Percentiles rank a stretch among this genome's conserved stretches.
These are phyloP conservation scores for Nycticorax nycticorax DNA, from an alignment of 2,113 vertebrate species.

Conservation along the genomic window DNA sequence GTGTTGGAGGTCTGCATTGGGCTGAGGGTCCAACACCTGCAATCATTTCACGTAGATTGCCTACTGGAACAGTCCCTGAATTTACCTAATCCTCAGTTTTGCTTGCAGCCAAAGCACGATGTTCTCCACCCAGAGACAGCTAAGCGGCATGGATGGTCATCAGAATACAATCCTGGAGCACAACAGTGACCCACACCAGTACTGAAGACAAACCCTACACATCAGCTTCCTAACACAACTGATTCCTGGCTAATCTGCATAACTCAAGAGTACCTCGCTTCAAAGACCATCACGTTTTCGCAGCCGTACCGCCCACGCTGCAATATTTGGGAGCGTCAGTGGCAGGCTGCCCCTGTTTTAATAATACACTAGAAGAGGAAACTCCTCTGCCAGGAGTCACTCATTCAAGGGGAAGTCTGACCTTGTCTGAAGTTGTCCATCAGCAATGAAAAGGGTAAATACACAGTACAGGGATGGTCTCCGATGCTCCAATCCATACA, in stretches of 20 bases:
- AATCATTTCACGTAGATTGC: accelerated
- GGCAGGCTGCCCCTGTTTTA: not conserved
- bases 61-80: not conserved
- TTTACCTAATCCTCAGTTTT: not conserved
- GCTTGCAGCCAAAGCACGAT: not conserved
- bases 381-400: not conserved
- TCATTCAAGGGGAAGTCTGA: not conserved
- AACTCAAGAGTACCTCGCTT: not conserved
- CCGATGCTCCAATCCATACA: not conserved
- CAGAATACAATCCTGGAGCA: not conserved
- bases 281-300: not conserved
- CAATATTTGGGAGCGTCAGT: too few species aligned
- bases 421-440: not conserved
- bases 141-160: not conserved
- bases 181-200: not conserved
- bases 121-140: not conserved
- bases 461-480: not conserved
- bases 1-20: not conserved
- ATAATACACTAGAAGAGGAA: not conserved
- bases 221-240: not conserved
- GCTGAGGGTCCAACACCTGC: not conserved
- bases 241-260: accelerated
- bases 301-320: not conserved
- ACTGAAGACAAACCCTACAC: not conserved
- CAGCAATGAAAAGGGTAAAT: not conserved